Base-by-base conservation (phyloP, 64 coral and sea anemone species). In the Hydrozoanthus tunicans region DNA sequence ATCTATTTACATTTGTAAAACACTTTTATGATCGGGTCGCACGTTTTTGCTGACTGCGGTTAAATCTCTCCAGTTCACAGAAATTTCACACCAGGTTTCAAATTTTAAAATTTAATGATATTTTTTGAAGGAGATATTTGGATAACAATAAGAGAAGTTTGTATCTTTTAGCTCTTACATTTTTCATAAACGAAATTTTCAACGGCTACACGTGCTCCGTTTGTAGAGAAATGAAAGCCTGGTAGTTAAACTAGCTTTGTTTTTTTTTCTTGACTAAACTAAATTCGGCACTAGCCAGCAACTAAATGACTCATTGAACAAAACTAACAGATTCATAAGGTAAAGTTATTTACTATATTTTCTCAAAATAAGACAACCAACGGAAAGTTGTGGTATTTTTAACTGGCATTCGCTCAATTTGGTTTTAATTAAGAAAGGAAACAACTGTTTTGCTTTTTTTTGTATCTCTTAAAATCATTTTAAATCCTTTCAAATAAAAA, bases 1-100 rank as follows among this genome's bases (percentile, higher is more conserved):
- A 78, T 54, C 73, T 93, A 73, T 93, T 93, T 93, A 93, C 91
- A 54, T 68, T 80, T 62, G 11, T 62, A 79, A 93, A 93, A 88
- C 74, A 89, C 85, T 59, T 51, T 53, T 13, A 79, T 56, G 89
- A 89, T 61, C 79, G 62, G 27, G 53, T 85, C 51, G 89, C 91
- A 93, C 91, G 91, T 93, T 93, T 93, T 71, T 9, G 51, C 53
- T 56, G 3, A 67, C 9, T 72, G 52, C 14, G 68, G 83, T 59
- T 72, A 59, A 72, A 63, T 32, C 55, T 86, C 52, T 72, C n/a
- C 23, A 60, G 66, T 59, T 59, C 83, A 74, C 52, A 57, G 8
- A 59, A 73, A 86, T 59, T 86, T n/a, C 68, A 32, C 68, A 73
- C 67, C 59, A 26, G 20, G 83, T 86, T 73, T 6, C 68, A 59